Percentiles rank a stretch among this genome's conserved stretches.
Conservation (phyloP, 2,888 invertebrate genomes). For the Bombyx huttoni region DNA sequence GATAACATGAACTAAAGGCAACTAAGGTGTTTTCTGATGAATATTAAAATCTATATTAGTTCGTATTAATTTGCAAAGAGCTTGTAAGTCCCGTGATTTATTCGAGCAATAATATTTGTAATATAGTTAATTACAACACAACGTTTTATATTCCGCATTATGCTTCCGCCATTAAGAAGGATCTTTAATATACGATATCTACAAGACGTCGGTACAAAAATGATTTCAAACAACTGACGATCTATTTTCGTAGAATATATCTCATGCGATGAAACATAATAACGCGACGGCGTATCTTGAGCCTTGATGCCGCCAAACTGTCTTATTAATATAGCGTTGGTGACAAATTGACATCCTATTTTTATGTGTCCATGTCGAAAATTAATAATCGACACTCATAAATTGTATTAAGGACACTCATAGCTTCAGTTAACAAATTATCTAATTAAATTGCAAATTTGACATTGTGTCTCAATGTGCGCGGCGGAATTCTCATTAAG, state of each 20-base stretch:
- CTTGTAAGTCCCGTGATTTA: background rate
- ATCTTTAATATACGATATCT: background rate
- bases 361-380: too few species aligned
- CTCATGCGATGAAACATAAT: background rate
- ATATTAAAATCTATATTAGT: too few species aligned
- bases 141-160: background rate
- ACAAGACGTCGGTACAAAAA: background rate
- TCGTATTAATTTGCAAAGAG: background rate
- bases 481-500: too few species aligned
- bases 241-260: background rate
- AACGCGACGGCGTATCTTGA: background rate
- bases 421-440: too few species aligned
- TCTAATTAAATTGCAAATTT: too few species aligned
- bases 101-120: too few species aligned
- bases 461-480: too few species aligned
- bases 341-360: background rate
- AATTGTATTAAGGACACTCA: too few species aligned
- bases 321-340: background rate
- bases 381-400: too few species aligned
- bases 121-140: background rate
- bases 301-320: background rate
- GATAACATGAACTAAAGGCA: too few species aligned
- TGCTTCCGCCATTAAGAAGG: background rate
- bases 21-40: too few species aligned
- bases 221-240: background rate